Percentiles rank a stretch among this genome's conserved stretches.
Conservation (phyloP, 2,113 vertebrate genomes). For the Bufo gargarizans region DNA sequence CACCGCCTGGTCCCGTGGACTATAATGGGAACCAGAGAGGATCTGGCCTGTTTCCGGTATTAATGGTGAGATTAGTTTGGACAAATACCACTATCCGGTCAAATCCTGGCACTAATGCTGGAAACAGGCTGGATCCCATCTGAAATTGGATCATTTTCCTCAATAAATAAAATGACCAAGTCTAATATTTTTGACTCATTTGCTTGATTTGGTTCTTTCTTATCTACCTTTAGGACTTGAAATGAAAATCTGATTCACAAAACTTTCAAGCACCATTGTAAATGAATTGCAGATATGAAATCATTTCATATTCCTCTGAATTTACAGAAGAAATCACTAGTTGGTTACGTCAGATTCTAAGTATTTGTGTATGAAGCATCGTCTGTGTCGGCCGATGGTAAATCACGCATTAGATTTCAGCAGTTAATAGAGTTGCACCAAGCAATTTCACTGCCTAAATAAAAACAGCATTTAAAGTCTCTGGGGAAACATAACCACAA, state of each 20-base stretch:
- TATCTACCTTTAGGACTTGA: no score
- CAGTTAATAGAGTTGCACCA: slow-evolving; percentile 27
- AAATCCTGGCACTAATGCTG: no score
- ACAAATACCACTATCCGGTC: no score
- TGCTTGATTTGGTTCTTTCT: no score
- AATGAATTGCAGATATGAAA: not conserved
- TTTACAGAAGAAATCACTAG: not conserved
- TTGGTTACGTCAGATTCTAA: not conserved
- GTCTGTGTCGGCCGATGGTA: not conserved
- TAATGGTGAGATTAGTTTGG: no score
- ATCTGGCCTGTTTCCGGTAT: no score
- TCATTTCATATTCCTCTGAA: not conserved
- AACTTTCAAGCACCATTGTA: not conserved
- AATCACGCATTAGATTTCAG: slow-evolving; percentile 15
- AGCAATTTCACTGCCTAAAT: slow-evolving; percentile 13
- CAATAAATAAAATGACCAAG: no score
- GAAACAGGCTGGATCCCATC: no score
- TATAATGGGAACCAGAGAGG: no score
- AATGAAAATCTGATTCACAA: not conserved
- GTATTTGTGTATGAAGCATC: not conserved
- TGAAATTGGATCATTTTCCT: no score
- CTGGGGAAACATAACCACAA: slow-evolving; percentile 22
- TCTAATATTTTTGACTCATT: no score
- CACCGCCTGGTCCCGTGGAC: no score
- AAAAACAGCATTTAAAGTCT: slow-evolving; percentile 34